phyloP scores from a whole-genome alignment of 2,888 invertebrate genomes.

The Heteromurus nitidus region DNA sequence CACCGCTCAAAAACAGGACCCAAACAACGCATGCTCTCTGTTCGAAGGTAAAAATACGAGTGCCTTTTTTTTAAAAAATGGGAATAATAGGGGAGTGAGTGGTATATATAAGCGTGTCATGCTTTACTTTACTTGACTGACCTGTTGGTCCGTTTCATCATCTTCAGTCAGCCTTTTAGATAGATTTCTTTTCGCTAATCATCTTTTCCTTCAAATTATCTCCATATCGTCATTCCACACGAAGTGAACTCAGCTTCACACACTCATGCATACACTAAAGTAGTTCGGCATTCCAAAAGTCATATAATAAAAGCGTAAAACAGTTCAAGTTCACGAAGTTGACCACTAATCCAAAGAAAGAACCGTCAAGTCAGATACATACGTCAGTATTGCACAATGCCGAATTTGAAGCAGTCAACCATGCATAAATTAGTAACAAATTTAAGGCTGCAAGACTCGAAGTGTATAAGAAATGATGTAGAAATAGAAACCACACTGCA shows the following conservation, averaged over 20 bases:
- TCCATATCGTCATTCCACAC: slow-evolving; percentile 3
- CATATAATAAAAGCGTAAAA: slow-evolving; percentile 46
- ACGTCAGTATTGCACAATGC: background rate
- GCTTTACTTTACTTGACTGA: slow-evolving; percentile 56
- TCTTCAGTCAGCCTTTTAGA: slow-evolving; percentile 47
- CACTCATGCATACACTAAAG: slow-evolving; percentile 6
- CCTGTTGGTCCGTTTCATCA: slow-evolving; percentile 46
- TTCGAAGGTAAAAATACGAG: too few relatives aligned
- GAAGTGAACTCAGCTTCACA: slow-evolving; percentile 26
- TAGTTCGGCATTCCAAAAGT: slow-evolving; percentile 32
- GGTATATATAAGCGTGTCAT: slow-evolving; percentile 48
- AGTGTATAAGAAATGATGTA: slow-evolving; percentile 10
- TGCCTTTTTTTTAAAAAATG: background rate
- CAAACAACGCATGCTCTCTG: background rate
- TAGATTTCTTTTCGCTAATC: slow-evolving; percentile 38
- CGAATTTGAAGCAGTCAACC: background rate
- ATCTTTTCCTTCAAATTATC: slow-evolving; percentile 34
- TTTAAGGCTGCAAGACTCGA: background rate
- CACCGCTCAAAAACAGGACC: background rate
- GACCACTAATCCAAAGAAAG: too few relatives aligned
- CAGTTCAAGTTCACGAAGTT: slow-evolving; percentile 31
- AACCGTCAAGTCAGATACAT: background rate
- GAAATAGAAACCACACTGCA: slow-evolving; percentile 19
- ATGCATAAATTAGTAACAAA: slow-evolving; percentile 11
- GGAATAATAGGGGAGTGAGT: background rate